Evolutionary conservation across 2,888 invertebrate species (phyloP).

Genomic region (Nowickia ferox): DNA sequence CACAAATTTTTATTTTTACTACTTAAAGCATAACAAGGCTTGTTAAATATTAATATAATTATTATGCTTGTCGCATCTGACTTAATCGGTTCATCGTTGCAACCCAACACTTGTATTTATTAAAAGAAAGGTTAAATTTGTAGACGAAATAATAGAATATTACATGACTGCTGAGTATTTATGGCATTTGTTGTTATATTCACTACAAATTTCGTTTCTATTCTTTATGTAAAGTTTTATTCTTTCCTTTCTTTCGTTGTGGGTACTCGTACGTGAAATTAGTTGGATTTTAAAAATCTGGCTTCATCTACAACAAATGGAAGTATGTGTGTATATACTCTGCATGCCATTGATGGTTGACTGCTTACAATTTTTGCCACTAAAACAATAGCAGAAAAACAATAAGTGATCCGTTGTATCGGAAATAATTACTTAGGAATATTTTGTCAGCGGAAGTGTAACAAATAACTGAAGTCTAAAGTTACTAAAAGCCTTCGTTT

Average conservation of each 20-base stretch:
- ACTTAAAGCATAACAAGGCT: neutral
- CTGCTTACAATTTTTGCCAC: neutral
- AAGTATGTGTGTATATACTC: no score
- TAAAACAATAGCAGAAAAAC: constrained; percentile 1
- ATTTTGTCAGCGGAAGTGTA: constrained; percentile 66
- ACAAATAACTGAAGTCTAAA: constrained; percentile 67
- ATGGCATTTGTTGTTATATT: constrained; percentile 18
- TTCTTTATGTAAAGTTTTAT: neutral
- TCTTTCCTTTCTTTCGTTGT: neutral
- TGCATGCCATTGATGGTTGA: neutral
- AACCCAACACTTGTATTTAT: neutral
- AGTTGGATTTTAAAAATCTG: constrained; percentile 22
- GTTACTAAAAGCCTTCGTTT: constrained; percentile 45
- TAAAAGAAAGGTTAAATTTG: neutral
- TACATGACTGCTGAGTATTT: constrained; percentile 16
- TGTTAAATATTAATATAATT: neutral
- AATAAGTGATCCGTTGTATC: constrained; percentile 41
- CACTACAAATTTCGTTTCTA: constrained; percentile 26
- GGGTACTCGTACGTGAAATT: neutral
- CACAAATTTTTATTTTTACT: no score
- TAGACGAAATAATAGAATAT: neutral
- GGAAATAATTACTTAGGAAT: constrained; percentile 70
- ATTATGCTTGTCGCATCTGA: constrained; percentile 22
- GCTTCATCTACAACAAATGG: neutral
- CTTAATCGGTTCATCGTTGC: neutral